Percentiles rank a stretch among this genome's conserved stretches.
phyloP scores from a whole-genome alignment of 2,113 vertebrate genomes.

The Gnathonemus echidnorhynchus region DNA sequence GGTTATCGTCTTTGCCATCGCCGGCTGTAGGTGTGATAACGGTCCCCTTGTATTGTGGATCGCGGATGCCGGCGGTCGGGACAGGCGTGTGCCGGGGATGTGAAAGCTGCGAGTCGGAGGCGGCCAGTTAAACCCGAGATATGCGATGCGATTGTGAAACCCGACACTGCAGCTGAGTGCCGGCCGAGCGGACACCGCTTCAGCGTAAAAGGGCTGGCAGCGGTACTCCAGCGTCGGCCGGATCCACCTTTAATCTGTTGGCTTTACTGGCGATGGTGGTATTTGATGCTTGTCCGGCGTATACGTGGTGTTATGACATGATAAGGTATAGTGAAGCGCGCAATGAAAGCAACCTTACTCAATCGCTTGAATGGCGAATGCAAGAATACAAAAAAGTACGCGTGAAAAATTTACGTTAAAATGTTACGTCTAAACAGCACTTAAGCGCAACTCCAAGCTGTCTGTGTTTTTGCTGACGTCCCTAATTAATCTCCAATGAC shows the following conservation, averaged over 20 bases:
- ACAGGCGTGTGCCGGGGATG: slow-evolving; percentile 7
- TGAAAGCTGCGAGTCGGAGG: background rate
- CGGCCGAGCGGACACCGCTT: background rate
- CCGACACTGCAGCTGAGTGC: background rate
- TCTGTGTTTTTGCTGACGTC: background rate
- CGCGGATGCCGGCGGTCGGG: slow-evolving; percentile 12
- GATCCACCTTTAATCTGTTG: background rate
- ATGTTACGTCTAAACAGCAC: background rate
- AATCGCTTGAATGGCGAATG: background rate
- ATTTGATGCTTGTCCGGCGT: slow-evolving; percentile 25
- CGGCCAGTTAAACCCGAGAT: background rate
- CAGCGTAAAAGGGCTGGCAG: background rate
- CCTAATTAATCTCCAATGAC: background rate
- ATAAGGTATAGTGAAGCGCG: background rate
- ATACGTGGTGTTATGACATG: background rate
- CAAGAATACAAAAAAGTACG: background rate
- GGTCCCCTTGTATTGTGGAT: slow-evolving; percentile 11
- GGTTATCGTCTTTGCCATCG: slow-evolving; percentile 21
- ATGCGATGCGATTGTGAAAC: background rate
- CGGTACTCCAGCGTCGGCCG: background rate
- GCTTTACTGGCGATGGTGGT: background rate
- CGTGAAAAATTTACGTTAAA: background rate
- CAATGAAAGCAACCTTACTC: background rate
- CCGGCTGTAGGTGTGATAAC: slow-evolving; percentile 19
- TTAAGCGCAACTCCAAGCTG: background rate